Evolutionary conservation across 2,797 vertebrate species (phyloP).

Genomic region (Pangasius sanitwongsei): DNA sequence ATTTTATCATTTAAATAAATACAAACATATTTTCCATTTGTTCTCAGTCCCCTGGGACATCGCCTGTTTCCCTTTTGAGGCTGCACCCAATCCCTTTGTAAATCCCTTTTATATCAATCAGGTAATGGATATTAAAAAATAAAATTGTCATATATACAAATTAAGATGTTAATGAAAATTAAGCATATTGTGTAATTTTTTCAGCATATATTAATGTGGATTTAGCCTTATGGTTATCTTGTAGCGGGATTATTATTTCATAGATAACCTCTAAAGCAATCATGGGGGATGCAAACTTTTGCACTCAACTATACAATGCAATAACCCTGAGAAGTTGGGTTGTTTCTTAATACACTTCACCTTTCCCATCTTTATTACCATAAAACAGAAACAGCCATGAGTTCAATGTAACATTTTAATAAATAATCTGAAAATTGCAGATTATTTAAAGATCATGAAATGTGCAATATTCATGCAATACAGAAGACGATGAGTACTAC

Average conservation of each 20-base stretch:
- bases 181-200: not conserved
- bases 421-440: conserved; percentile 68
- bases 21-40: not conserved
- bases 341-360: not conserved
- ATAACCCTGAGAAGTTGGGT: not conserved
- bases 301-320: not conserved
- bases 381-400: not conserved
- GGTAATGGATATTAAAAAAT: not conserved
- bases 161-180: not conserved
- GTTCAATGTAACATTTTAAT: conserved; percentile 66
- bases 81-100: not conserved
- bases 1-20: not conserved
- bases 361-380: not conserved
- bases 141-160: not conserved
- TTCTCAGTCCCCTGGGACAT: not conserved
- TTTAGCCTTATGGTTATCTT: not conserved
- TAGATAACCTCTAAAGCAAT: no score
- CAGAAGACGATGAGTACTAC: conserved; percentile 56
- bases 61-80: not conserved
- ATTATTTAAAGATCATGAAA: conserved; percentile 59
- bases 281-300: not conserved
- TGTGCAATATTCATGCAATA: conserved; percentile 75
- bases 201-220: not conserved
- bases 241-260: not conserved
- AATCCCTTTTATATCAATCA: not conserved